Percentiles rank a stretch among this genome's conserved stretches.
These are phyloP conservation scores for Poecilia picta DNA, from an alignment of 2,797 vertebrate genomes.

Conservation along the genomic window DNA sequence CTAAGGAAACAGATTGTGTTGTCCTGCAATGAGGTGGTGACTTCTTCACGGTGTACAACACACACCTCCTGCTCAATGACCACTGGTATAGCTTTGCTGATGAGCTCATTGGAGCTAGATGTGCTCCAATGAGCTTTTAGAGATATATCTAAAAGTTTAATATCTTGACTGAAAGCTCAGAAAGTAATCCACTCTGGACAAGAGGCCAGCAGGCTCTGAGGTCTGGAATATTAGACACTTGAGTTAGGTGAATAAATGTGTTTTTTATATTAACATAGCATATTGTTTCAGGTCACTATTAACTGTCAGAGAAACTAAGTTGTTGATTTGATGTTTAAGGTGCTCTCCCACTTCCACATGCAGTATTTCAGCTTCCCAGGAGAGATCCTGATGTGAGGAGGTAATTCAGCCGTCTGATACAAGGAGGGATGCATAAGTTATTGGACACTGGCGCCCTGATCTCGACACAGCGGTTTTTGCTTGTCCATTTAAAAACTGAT, in stretches of 20 bases:
- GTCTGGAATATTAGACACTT: background rate
- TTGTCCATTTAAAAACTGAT: background rate
- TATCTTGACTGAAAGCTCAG: no score
- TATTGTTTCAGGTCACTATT: background rate
- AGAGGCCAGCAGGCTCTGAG: background rate
- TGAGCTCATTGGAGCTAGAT: no score
- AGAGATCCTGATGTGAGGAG: conserved; percentile 90
- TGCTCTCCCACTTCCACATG: conserved; percentile 89
- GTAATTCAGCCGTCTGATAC: background rate
- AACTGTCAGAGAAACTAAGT: background rate
- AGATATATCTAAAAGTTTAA: no score
- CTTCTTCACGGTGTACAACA: no score
- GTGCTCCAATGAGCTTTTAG: no score
- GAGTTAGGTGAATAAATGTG: background rate
- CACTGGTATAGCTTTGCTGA: no score
- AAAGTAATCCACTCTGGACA: no score
- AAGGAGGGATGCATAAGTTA: background rate
- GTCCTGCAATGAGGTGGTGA: no score
- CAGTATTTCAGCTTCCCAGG: conserved; percentile 96
- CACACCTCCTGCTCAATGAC: no score
- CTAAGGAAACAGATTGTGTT: no score
- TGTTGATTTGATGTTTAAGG: conserved; percentile 73
- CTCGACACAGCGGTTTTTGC: background rate
- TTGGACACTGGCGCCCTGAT: background rate
- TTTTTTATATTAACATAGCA: background rate